Evolutionary conservation across 2,888 invertebrate species (phyloP).

Genomic region (Perdita meconis): DNA sequence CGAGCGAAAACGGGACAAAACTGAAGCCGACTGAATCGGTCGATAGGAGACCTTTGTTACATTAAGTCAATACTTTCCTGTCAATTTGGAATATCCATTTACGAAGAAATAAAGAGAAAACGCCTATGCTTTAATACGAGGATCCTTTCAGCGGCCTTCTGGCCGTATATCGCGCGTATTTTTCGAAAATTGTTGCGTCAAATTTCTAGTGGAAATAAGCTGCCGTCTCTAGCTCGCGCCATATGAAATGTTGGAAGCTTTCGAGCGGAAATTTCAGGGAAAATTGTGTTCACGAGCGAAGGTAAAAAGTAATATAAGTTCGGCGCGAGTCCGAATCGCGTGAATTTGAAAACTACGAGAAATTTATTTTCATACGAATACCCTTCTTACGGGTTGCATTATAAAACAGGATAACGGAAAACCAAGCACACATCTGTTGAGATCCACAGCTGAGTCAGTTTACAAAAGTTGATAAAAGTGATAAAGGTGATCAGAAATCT

Average conservation of each 20-base stretch:
- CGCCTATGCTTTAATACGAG: neutral
- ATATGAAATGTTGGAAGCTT: constrained; percentile 9
- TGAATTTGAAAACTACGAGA: neutral
- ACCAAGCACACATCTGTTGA: too few species aligned
- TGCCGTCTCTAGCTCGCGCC: neutral
- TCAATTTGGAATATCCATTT: neutral
- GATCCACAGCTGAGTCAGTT: too few species aligned
- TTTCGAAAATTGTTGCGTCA: constrained; percentile 19
- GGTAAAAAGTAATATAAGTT: neutral
- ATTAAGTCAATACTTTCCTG: neutral
- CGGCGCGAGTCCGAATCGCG: neutral
- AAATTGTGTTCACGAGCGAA: neutral
- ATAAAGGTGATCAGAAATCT: too few species aligned
- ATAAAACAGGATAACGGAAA: too few species aligned
- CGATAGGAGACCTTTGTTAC: neutral
- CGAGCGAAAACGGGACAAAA: neutral
- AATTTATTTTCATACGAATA: neutral
- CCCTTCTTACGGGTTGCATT: too few species aligned
- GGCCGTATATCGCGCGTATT: constrained; percentile 2
- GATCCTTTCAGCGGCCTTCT: neutral
- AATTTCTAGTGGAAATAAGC: constrained; percentile 18
- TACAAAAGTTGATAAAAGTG: too few species aligned
- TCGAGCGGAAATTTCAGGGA: constrained; percentile 20
- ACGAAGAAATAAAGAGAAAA: neutral
- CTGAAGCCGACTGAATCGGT: neutral